Base-by-base conservation (phyloP, 64 coral and sea anemone species). In the Catalaphyllia jardinei region DNA sequence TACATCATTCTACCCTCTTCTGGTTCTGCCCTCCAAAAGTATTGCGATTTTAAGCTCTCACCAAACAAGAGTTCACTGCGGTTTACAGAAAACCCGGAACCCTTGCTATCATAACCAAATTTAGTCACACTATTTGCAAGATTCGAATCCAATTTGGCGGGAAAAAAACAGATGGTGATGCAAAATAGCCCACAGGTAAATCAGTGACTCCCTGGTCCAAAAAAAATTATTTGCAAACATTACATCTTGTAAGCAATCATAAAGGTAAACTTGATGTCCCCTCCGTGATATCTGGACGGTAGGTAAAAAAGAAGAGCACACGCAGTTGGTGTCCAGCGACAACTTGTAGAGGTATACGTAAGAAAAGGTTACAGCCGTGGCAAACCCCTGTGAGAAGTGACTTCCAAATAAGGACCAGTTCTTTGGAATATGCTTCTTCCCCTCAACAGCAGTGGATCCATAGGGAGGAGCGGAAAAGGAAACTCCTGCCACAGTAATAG, bases 231-330 rank as follows among this genome's bases (percentile, higher is more conserved):
- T 72, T 72, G 69, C 69, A 29, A 72, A 12, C 69, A 72, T 72
- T 29, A 72, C 69, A 72, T 80, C 78, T 27, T 80, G 54, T 29
- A 80, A 19, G 78, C 78, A 80, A 80, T 80, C 78, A 30, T 80
- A 80, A 80, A 80, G 24, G 29, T 31, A 80, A 62, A 80, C 20
- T 80, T 80, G 78, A 80, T 80, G 62, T 31, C 78, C 78, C 35
- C 52, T 61, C 18, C 55, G 78, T 33, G 78, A 80, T 80, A 62
- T 59, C 78, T 80, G 78, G 54, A 80, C 29, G 54, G 55, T 62
- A 31, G 78, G 78, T 80, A 80, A 17, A 28, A 80, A 62, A 13
- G 78, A 80, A 61, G 54, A 15, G 78, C 78, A 19, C 62, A 55
- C 54, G 33, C 55, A 80, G 9, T 80, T 59, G n/a, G 78, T 54